Conservation (phyloP, 2,888 invertebrate species). For the Oligia latruncula region DNA sequence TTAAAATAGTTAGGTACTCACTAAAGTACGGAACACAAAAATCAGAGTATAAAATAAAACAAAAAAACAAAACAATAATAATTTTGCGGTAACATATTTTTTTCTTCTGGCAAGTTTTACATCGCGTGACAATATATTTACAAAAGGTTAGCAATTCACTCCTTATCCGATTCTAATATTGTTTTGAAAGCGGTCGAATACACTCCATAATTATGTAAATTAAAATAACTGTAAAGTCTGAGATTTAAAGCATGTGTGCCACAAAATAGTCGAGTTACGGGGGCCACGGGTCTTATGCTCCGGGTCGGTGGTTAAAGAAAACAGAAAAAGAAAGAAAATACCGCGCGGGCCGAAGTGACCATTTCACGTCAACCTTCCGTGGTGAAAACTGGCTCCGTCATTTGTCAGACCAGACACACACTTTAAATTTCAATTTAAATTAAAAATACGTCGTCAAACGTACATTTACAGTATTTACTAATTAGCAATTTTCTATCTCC, state of each 20-base stretch:
- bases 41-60: slow-evolving; percentile 34
- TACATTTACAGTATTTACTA: not conserved
- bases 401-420: not conserved
- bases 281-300: not conserved
- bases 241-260: not conserved
- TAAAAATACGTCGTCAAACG: slow-evolving; percentile 14
- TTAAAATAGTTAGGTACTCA: slow-evolving; percentile 24
- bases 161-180: slow-evolving; percentile 30
- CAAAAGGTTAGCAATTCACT: slow-evolving; percentile 34
- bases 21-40: slow-evolving; percentile 48
- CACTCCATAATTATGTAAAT: not conserved
- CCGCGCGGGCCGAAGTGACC: not conserved
- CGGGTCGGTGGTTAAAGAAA: not conserved
- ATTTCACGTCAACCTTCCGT: not conserved
- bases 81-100: slow-evolving; percentile 63
- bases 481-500: not conserved
- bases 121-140: slow-evolving; percentile 40
- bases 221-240: not conserved
- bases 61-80: slow-evolving; percentile 10
- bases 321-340: too few species aligned
- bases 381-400: not conserved
- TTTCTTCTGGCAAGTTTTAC: slow-evolving; percentile 60
- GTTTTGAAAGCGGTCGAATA: slow-evolving; percentile 34
- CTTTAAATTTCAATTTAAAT: not conserved
- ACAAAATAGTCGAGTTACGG: slow-evolving; percentile 30